Base-by-base conservation (phyloP, 92 coral and sea anemone species). In the Montipora capitata region DNA sequence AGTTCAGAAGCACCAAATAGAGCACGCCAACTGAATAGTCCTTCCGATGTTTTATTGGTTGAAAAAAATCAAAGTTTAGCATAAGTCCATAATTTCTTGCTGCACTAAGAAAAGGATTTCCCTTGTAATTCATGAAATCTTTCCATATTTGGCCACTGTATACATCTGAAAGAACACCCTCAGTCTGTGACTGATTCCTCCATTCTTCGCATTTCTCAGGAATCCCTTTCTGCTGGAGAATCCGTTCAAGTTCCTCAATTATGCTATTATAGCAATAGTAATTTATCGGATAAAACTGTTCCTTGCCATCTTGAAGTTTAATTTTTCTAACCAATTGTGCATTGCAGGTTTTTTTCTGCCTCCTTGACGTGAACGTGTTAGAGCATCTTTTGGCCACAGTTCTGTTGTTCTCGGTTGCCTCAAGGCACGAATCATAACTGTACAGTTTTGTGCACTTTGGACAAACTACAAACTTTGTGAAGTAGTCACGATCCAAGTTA, bases 221-320 rank as follows among this genome's bases (percentile, higher is more conserved):
- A 20, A 20, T 20, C 27, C 27, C 27, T 20, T 20, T 20, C 0
- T 18, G 35, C 10, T 66, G 71, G 27, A 20, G 27, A 20, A 20
- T 20, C 27, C 27, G 27, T 20, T 20, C 27, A 20, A 20, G 27
- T 20, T 68, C 52, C 2, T 68, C 74, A 35, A 68, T 68, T 1
- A 68, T 68, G 74, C 74, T 68, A 10, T 68, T 68, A n/a, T 68
- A 68, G 49, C 74, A 68, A 18, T 68, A 68, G n/a, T 68, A 68
- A 40, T 40, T 7, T 3, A 68, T 68, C 0, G 74, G 74, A 43
- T 68, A 68, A 17, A 40, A 68, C 7, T 68, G 74, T 68, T 68
- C 74, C 16, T 68, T 68, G 15, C 74, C 74, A 5, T 68, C 74
- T 40, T 40, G 38, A 20, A 4, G 51, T 4, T 68, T 7, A 0